Evolutionary conservation across 2,797 vertebrate species (phyloP), one percentile per base, ranked within the genome.

Genomic region (Gymnothorax javanicus): DNA sequence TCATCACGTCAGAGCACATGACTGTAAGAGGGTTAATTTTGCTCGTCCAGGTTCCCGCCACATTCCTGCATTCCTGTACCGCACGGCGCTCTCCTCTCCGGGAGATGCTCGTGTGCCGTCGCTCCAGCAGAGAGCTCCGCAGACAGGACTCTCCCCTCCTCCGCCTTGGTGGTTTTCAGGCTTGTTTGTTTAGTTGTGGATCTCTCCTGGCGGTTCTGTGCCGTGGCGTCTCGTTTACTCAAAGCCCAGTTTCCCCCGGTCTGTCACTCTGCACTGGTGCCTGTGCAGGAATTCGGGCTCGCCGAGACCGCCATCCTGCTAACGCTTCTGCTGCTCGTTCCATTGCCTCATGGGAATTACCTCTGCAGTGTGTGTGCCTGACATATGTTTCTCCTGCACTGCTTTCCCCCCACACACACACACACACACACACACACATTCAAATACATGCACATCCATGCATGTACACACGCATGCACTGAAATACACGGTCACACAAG

Each of bases 161-260:
- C 60, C 85, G 60, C 87, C 25, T 82, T 85, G 57, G 59, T n/a
- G 52, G 73, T 75, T 57, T 62, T 62, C 23, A 13, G 50, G 13
- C 58, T 59, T 15, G 58, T 59, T 59, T 59, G 58, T 59, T 9
- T 59, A 3, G 52, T 85, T 87, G 52, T 54, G 13, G 82, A 15
- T 23, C 84, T 73, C 13, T 67, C 11, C 69, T n/a, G 67, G 64
- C 64, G 54, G 84, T 71, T 71, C 17, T 11, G 15, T 8, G 50
- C 52, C n/a, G 9, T 52, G 62, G 84, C 69, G 59, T 85, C 84
- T n/a, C 64, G 0, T 85, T 85, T 85, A 33, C 84, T 13, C 58
- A 59, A 59, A 59, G 58, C 67, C 67, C 23, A 7, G 1, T 13
- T 8, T 7, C 23, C 62, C 23, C 23, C 1, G 43, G 27, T 85